phyloP scores from a whole-genome alignment of 2,113 vertebrate species.

The Sceloporus undulatus region DNA sequence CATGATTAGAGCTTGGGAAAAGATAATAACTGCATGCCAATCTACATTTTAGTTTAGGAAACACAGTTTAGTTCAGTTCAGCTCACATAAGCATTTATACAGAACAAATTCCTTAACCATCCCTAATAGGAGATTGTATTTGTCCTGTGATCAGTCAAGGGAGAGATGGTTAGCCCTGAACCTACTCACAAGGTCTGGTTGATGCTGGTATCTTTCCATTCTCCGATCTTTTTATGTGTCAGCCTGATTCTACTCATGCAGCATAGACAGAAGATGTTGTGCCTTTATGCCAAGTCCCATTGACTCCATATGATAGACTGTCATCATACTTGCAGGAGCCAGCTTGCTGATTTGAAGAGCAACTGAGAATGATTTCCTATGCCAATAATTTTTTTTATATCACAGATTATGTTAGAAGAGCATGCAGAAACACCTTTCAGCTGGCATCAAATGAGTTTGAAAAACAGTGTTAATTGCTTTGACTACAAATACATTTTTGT shows the following conservation, averaged over 20 bases:
- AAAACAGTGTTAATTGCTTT: slow-evolving; percentile 31
- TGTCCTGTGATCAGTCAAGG: neutral
- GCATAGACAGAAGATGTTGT: neutral
- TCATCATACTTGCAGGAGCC: neutral
- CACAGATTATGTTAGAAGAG: neutral
- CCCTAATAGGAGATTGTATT: neutral
- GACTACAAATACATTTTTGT: neutral
- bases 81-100: neutral
- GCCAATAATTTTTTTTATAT: neutral
- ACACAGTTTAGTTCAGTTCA: neutral
- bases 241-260: neutral
- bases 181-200: neutral
- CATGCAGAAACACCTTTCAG: slow-evolving; percentile 7
- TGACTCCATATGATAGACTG: neutral
- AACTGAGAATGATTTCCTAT: neutral
- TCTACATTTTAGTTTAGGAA: neutral
- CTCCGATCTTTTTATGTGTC: neutral
- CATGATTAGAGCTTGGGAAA: neutral
- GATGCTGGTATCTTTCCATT: neutral
- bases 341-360: neutral
- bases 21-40: neutral
- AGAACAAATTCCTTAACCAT: neutral
- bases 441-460: neutral
- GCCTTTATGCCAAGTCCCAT: neutral
- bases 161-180: neutral